These are phyloP conservation scores for Excalfactoria chinensis DNA, from an alignment of 2,113 vertebrate genomes.

Conservation along the genomic window DNA sequence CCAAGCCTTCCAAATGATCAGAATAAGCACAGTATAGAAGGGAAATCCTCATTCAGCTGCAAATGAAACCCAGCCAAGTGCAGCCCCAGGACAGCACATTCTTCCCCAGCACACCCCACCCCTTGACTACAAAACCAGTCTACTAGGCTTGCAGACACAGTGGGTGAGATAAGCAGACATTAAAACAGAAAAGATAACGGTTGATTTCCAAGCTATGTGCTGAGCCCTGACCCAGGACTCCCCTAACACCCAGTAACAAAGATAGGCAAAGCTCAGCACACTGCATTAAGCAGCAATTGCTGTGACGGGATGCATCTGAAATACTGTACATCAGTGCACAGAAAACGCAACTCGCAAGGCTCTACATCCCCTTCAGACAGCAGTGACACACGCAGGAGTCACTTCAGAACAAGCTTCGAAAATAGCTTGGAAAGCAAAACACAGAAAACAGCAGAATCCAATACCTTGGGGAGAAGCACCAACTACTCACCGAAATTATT, in stretches of 20 bases:
- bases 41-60: not conserved
- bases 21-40: not conserved
- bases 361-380: not conserved
- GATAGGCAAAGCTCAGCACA: not conserved
- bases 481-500: conserved; percentile 55
- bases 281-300: not conserved
- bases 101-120: not conserved
- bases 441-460: conserved; percentile 17
- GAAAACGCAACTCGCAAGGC: not conserved
- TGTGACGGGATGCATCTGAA: not conserved
- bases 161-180: not conserved
- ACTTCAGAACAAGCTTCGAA: not conserved
- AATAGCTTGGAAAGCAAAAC: conserved; percentile 32
- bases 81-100: not conserved
- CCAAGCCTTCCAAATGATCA: not conserved
- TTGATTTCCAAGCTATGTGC: not conserved
- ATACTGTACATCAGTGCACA: not conserved
- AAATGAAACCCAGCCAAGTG: not conserved
- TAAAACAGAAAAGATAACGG: not conserved
- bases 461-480: not conserved
- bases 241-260: not conserved
- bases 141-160: not conserved
- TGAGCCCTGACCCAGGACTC: not conserved
- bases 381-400: not conserved
- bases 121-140: not conserved